phyloP scores from a whole-genome alignment of 2,888 invertebrate genomes.

The Clivina fossor region DNA sequence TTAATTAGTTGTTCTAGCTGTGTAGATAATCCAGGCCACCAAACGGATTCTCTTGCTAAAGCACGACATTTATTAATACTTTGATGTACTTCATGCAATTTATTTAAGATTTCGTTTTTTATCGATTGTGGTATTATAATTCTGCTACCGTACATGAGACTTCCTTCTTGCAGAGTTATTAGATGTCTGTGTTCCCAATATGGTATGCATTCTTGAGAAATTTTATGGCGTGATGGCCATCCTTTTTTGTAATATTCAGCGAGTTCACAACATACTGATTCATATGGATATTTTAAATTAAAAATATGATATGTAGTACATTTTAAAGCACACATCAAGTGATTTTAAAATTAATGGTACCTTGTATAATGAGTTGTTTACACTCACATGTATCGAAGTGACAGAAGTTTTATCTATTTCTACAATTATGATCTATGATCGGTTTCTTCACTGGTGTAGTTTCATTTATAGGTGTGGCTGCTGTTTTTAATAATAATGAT shows the following conservation, averaged over 20 bases:
- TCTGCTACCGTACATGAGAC: slow-evolving; percentile 24
- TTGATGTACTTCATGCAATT: slow-evolving; percentile 39
- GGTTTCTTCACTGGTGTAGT: no score
- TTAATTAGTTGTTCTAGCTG: slow-evolving; percentile 30
- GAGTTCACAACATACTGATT: slow-evolving; percentile 7
- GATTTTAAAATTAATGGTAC: no score
- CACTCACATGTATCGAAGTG: no score
- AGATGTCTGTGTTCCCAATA: slow-evolving; percentile 34
- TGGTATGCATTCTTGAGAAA: slow-evolving; percentile 27
- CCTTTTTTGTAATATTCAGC: slow-evolving; percentile 21
- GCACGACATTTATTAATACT: slow-evolving; percentile 38
- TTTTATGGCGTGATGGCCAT: slow-evolving; percentile 34
- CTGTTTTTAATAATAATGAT: no score
- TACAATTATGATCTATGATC: no score
- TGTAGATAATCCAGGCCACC: slow-evolving; percentile 37
- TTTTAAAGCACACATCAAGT: no score
- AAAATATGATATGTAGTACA: no score
- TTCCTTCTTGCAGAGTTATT: slow-evolving; percentile 21
- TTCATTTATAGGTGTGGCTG: no score
- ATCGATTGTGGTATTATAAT: slow-evolving; percentile 35
- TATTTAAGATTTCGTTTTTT: slow-evolving; percentile 35
- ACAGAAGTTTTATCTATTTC: no score
- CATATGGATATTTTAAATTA: no score
- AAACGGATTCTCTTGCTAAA: slow-evolving; percentile 36
- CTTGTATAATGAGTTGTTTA: no score